Base-by-base conservation (phyloP, 2,113 vertebrate species). In the Poeciliopsis prolifica region DNA sequence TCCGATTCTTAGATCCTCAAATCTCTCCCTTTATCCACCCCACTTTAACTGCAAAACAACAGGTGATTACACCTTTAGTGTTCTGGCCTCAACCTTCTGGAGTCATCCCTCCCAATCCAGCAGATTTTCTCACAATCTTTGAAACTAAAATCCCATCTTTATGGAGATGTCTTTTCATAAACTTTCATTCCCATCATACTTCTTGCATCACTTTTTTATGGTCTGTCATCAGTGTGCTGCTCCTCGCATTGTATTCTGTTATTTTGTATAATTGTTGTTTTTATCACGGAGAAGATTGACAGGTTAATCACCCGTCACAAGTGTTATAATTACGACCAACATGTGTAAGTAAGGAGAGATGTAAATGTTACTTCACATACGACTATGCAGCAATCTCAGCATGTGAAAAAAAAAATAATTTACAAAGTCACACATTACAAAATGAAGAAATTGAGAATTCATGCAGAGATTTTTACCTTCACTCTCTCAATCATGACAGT, bases 121-220 rank as follows among this genome's bases (percentile, higher is more conserved):
- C 30, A 66, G 54, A 40, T 61, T 66, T 70, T 14, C 44, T 68
- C 28, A n/a, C 51, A 65, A 70, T 60, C 9, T 70, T 70, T 37
- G 35, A 9, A 64, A 30, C 19, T 37, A 5, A 68, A 68, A 73
- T 29, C 28, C 5, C 40, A 26, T 68, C 22, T 62, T 22, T 62
- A 62, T 15, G 48, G 58, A 10, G 14, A 31, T 28, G 13, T 22
- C 24, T 13, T 62, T 62, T 33, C 24, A 24, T 62, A 42, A 5
- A 68, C 26, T 17, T 61, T 19, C 7, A 8, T 61, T n/a, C 6
- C 5, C 44, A 17, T 42, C 15, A 62, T 19, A 4, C 14, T 29
- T 40, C 14, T 26, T 40, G 65, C 35, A 66, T 40, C 13, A 42
- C 11, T 30, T 58, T 10, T 29, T 11, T 26, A 54, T 33, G 2